Evolutionary conservation across 2,113 vertebrate genomes (phyloP), one percentile per base, ranked within the genome.

Genomic region (Zapus hudsonius): DNA sequence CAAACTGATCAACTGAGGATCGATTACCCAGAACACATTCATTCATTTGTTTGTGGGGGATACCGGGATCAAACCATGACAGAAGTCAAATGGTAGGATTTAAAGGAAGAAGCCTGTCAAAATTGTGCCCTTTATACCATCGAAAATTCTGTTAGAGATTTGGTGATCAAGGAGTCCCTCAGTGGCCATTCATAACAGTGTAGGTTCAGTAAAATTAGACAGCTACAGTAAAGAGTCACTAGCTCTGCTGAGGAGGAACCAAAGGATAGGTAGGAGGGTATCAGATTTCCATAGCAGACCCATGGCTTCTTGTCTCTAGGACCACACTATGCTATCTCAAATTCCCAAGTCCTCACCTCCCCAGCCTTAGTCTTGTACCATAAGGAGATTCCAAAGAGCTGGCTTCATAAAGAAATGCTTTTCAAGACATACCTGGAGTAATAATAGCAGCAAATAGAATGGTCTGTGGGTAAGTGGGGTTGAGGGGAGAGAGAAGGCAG

Each of bases 141-240:
- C 57, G 80, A 72, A 55, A 85, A 73, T 89, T 89, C 87, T 36
- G 64, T 33, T n/a, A 82, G 40, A 89, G n/a, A 89, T 82, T 78
- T 70, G 13, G 10, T 84, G 57, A 75, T 64, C 38, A 59, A 76
- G 38, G 36, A 59, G 79, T 73, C 44, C 76, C 33, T 36, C 36
- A 66, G 67, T 38, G 47, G 57, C 29, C 17, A 8, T 42, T 44
- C 36, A 81, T 6, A 25, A 75, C 22, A 81, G 29, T 31, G 10
- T 5, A 67, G 78, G 29, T 12, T 78, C 40, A 67, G 13, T 55
- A 64, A 36, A n/a, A 74, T 38, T 42, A 74, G 72, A 87, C 44
- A 59, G 75, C 25, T 40, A 55, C 47, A 17, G 23, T 69, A 22
- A 20, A 83, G 36, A 78, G 52, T 55, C 40, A 40, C 40, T 84